Evolutionary conservation across 2,888 invertebrate genomes (phyloP).

Genomic region (Drosophila pegasa): DNA sequence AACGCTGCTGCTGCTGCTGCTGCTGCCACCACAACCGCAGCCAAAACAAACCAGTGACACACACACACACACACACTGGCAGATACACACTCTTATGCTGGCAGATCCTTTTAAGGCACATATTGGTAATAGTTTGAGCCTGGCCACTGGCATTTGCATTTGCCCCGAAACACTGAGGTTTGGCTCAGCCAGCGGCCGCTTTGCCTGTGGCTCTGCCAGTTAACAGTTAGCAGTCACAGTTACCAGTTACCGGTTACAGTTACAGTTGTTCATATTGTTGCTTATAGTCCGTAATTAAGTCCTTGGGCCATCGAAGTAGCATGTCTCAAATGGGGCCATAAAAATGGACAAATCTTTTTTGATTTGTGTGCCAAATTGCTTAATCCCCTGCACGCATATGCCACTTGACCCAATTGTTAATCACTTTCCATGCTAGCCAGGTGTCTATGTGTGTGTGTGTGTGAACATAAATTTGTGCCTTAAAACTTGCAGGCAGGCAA

Average conservation of each 20-base stretch:
- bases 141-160: constrained; percentile 48
- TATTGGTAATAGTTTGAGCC: constrained; percentile 39
- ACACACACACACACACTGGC: background rate
- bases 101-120: constrained; percentile 19
- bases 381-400: constrained; percentile 76
- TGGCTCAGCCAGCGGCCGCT: constrained; percentile 41
- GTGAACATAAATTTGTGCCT: constrained; percentile 71
- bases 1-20: constrained; percentile 26
- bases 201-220: constrained; percentile 23
- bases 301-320: constrained; percentile 4
- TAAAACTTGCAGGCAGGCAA: constrained; percentile 66
- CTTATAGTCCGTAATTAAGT: constrained; percentile 54
- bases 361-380: constrained; percentile 80
- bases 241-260: constrained; percentile 44
- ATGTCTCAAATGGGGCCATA: constrained; percentile 35
- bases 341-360: constrained; percentile 73
- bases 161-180: constrained; percentile 52
- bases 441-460: constrained; percentile 9
- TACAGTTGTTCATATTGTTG: constrained; percentile 36
- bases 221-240: constrained; percentile 35
- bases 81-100: background rate
- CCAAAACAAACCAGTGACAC: constrained; percentile 56
- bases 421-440: constrained; percentile 59
- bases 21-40: constrained; percentile 59
- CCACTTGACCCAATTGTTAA: constrained; percentile 82